phyloP scores from a whole-genome alignment of 2,113 vertebrate genomes.

The Edolisoma coerulescens region DNA sequence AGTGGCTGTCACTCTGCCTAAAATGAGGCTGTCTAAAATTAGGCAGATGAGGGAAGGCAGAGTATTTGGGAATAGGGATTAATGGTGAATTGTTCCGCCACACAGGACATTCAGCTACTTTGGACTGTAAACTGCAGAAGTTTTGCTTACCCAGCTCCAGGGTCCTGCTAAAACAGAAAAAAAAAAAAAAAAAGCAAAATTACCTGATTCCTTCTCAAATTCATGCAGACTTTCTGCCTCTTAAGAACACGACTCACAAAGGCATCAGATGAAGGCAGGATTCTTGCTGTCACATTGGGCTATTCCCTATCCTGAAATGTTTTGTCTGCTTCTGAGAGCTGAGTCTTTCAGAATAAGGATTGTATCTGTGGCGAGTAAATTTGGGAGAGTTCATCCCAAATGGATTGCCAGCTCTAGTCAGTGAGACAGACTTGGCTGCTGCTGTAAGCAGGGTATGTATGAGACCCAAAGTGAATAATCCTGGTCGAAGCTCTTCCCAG shows the following conservation, averaged over 20 bases:
- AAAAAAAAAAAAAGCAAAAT: neutral
- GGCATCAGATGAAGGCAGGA: neutral
- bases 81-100: neutral
- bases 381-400: neutral
- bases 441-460: neutral
- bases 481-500: neutral
- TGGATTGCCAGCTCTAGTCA: neutral
- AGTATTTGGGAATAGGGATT: neutral
- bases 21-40: neutral
- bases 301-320: neutral
- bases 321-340: neutral
- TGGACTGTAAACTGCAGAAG: neutral
- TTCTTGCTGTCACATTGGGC: neutral
- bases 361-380: neutral
- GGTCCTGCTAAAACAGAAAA: neutral
- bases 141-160: neutral
- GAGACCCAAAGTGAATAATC: neutral
- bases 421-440: neutral
- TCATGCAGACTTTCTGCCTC: neutral
- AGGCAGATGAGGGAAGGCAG: neutral
- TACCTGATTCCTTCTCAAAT: neutral
- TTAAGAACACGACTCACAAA: neutral
- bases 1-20: neutral
- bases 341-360: neutral
- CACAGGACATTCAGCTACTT: neutral